Conservation (phyloP, 2,797 vertebrate genomes). For the Alauda arvensis region DNA sequence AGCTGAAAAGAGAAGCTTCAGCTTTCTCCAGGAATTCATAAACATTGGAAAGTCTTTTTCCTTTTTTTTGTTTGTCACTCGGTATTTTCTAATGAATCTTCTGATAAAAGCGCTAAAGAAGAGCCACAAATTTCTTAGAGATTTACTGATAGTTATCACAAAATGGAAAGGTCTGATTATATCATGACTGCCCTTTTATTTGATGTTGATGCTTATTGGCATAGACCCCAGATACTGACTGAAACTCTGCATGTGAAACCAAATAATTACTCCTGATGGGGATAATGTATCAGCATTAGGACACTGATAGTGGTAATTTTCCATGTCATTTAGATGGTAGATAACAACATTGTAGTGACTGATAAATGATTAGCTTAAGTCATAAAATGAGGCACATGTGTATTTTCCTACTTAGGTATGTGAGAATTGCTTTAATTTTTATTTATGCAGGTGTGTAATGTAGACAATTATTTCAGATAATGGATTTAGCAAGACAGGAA, state of each 20-base stretch:
- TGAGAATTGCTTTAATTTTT: conserved; percentile 13
- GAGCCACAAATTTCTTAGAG: neutral
- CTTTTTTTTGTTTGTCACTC: neutral
- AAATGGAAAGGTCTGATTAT: neutral
- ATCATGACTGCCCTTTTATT: conserved; percentile 18
- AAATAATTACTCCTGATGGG: conserved; percentile 46
- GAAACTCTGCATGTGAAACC: conserved; percentile 28
- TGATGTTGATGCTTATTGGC: conserved; percentile 30
- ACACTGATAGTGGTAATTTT: conserved; percentile 43
- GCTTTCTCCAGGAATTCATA: neutral
- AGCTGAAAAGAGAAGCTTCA: neutral
- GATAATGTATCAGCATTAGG: conserved; percentile 37
- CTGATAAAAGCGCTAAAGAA: neutral
- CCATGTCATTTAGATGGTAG: conserved; percentile 37
- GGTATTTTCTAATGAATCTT: neutral
- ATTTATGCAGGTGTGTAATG: neutral
- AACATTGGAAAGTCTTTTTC: neutral
- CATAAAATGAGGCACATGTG: neutral
- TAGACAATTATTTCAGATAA: neutral
- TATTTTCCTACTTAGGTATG: neutral
- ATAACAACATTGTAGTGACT: neutral
- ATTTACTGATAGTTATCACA: neutral
- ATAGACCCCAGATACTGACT: conserved; percentile 23
- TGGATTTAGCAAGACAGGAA: neutral
- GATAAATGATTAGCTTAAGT: conserved; percentile 20